Evolutionary conservation across 2,888 invertebrate species (phyloP).

Genomic region (Altica lythri): DNA sequence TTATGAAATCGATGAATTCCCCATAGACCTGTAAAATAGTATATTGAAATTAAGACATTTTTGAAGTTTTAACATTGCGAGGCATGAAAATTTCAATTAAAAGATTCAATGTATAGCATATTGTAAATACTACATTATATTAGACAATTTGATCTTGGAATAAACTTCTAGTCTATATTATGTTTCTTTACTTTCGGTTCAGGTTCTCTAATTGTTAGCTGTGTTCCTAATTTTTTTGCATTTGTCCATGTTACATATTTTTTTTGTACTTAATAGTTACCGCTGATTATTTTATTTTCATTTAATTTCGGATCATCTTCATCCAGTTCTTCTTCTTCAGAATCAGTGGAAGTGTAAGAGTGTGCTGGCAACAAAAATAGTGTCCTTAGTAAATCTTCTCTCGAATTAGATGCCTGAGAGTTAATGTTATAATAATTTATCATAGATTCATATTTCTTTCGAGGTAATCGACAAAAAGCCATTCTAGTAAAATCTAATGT

Average conservation of each 20-base stretch:
- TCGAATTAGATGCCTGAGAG: neutral
- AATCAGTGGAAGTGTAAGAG: neutral
- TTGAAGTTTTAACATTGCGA: neutral
- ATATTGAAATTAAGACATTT: neutral
- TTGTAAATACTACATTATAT: too few relatives aligned
- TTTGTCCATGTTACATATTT: neutral
- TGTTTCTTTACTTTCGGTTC: too few relatives aligned
- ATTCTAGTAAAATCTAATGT: too few relatives aligned
- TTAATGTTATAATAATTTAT: constrained; percentile 3
- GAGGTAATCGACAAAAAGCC: too few relatives aligned
- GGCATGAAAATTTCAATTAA: neutral
- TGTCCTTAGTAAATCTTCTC: neutral
- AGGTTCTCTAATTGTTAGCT: too few relatives aligned
- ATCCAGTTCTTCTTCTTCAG: neutral
- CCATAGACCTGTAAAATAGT: constrained; percentile 39
- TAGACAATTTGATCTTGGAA: too few relatives aligned
- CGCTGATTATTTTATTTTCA: neutral
- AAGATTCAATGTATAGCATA: neutral
- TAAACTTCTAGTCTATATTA: too few relatives aligned
- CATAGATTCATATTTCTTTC: neutral
- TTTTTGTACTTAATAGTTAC: neutral
- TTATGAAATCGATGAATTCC: constrained; percentile 32
- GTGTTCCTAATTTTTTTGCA: neutral
- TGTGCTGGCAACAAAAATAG: neutral
- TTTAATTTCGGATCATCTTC: too few relatives aligned